Conservation (phyloP, 2,888 invertebrate species). For the Eupithecia inturbata region DNA sequence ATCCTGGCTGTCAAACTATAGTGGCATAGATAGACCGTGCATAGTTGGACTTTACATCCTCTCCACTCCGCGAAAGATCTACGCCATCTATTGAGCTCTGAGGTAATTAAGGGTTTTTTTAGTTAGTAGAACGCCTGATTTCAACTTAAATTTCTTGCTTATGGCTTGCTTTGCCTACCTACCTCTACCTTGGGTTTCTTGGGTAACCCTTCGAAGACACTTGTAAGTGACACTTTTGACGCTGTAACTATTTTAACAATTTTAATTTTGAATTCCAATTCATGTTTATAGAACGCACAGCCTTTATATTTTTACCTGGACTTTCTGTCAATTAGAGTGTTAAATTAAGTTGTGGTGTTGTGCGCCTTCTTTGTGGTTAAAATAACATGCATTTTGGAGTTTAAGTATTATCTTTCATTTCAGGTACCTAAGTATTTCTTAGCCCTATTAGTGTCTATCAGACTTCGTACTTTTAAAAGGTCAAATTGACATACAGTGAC, state of each 20-base stretch:
- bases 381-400: neutral
- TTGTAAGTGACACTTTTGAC: neutral
- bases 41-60: too few species aligned
- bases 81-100: too few species aligned
- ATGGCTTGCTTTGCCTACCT: neutral
- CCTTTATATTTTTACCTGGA: neutral
- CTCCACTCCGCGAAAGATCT: too few species aligned
- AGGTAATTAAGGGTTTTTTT: too few species aligned
- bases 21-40: neutral
- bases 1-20: neutral
- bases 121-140: neutral
- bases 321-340: conserved; percentile 8
- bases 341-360: neutral
- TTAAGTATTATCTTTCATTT: neutral
- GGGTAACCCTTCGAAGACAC: neutral
- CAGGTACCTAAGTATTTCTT: neutral
- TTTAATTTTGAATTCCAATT: neutral
- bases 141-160: neutral
- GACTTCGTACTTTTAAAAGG: neutral
- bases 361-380: neutral
- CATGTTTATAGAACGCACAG: neutral
- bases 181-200: neutral
- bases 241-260: neutral
- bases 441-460: conserved; percentile 6
- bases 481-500: neutral